These are phyloP conservation scores for Agriopis aurantiaria DNA, from an alignment of 2,888 invertebrate species.

Conservation along the genomic window DNA sequence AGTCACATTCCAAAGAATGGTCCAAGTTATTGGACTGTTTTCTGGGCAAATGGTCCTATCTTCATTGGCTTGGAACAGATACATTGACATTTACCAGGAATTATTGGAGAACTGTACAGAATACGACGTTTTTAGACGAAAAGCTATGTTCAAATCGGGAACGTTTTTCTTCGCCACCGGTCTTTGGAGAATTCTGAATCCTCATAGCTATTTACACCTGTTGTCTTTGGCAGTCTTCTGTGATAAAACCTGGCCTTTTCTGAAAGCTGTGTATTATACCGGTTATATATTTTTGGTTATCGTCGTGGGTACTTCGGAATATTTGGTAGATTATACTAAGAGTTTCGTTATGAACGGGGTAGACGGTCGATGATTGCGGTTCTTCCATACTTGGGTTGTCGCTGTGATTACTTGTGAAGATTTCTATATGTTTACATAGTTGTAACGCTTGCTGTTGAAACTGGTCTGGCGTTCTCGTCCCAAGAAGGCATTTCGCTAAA, in stretches of 20 bases:
- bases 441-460: slow-evolving; percentile 17
- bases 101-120: slow-evolving; percentile 88
- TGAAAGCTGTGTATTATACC: slow-evolving; percentile 89
- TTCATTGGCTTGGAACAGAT: slow-evolving; percentile 94
- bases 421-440: slow-evolving; percentile 13
- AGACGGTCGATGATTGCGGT: slow-evolving; percentile 54
- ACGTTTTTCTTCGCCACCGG: slow-evolving; percentile 91
- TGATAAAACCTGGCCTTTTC: slow-evolving; percentile 93
- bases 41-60: slow-evolving; percentile 91
- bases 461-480: slow-evolving; percentile 25
- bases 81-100: slow-evolving; percentile 92
- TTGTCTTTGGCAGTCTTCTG: slow-evolving; percentile 92
- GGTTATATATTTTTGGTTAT: slow-evolving; percentile 90
- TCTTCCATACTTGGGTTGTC: slow-evolving; percentile 6
- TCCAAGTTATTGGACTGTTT: slow-evolving; percentile 88
- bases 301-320: slow-evolving; percentile 90
- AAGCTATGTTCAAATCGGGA: slow-evolving; percentile 89
- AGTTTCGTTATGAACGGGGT: slow-evolving; percentile 57
- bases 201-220: slow-evolving; percentile 91
- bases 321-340: slow-evolving; percentile 79
- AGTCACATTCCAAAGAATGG: slow-evolving; percentile 88
- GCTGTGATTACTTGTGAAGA: slow-evolving; percentile 19
- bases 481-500: slow-evolving; percentile 6
- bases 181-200: slow-evolving; percentile 92
- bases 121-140: slow-evolving; percentile 82